A percentile compares a stretch with the other conserved stretches of the same genome.
Evolutionary conservation across 2,113 vertebrate species (phyloP).

Genomic region (Candoia aspera): DNA sequence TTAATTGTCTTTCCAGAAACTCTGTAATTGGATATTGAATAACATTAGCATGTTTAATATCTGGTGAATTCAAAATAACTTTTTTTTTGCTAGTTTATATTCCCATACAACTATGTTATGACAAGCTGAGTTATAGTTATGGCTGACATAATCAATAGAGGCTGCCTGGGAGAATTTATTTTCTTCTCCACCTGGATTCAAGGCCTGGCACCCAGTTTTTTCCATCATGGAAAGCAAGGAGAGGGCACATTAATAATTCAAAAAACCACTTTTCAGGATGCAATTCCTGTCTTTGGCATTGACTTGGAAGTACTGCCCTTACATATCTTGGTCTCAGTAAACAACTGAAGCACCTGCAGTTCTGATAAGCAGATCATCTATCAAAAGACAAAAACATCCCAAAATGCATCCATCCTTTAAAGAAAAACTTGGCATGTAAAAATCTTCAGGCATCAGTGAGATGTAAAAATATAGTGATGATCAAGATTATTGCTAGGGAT

Average conservation of each 20-base stretch:
- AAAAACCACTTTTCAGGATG: neutral
- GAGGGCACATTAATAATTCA: neutral
- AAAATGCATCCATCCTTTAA: slow-evolving; percentile 18
- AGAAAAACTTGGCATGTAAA: slow-evolving; percentile 8
- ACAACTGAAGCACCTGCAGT: neutral
- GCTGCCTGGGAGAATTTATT: slow-evolving; percentile 6
- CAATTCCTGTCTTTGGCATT: neutral
- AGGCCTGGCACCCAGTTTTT: neutral
- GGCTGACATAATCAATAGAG: slow-evolving; percentile 32
- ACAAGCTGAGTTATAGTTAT: slow-evolving; percentile 39
- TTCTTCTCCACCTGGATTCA: slow-evolving; percentile 6
- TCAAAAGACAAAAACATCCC: neutral
- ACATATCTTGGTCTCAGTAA: neutral
- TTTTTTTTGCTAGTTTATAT: slow-evolving; percentile 43
- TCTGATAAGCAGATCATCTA: slow-evolving; percentile 1
- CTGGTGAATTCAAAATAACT: slow-evolving; percentile 16
- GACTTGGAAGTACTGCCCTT: slow-evolving; percentile 1
- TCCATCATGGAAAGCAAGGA: neutral
- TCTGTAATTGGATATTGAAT: slow-evolving; percentile 29
- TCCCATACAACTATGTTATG: slow-evolving; percentile 49
- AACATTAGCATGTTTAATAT: slow-evolving; percentile 50
- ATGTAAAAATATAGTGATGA: neutral
- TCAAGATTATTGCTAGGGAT: neutral
- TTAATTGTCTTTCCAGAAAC: neutral
- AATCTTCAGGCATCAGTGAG: neutral